A percentile compares a stretch with the other conserved stretches of the same genome.
These are phyloP conservation scores for Atractosteus spatula DNA, from an alignment of 2,113 vertebrate species.

Conservation along the genomic window DNA sequence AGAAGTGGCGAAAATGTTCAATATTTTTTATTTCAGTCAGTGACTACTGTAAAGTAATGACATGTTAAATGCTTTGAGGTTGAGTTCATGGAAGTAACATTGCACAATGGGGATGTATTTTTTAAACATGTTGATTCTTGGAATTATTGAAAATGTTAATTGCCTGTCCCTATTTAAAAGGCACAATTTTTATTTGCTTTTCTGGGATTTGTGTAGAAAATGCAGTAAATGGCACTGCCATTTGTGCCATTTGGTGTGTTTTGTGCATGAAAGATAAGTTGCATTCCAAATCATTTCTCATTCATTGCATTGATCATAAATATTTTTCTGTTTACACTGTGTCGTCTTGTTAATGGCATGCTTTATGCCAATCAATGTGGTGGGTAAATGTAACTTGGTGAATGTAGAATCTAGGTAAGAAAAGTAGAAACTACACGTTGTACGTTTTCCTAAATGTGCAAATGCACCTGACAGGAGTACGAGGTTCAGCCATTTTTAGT, in stretches of 20 bases:
- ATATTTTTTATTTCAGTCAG: too few relatives aligned
- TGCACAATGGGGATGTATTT: slow-evolving; percentile 19
- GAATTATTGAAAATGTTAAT: neutral
- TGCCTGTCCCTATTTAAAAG: slow-evolving; percentile 7
- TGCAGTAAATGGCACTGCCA: slow-evolving; percentile 1
- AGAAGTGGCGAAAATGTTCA: too few relatives aligned
- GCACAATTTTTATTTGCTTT: neutral
- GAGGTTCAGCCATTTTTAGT: neutral
- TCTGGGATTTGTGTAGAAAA: neutral
- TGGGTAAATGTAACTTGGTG: too few relatives aligned
- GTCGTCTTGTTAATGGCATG: neutral
- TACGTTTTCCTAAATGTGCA: neutral
- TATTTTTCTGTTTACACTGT: neutral
- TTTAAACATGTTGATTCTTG: slow-evolving; percentile 18
- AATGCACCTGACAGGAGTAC: neutral
- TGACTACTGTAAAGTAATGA: neutral
- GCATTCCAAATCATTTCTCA: neutral
- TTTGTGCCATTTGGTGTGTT: neutral
- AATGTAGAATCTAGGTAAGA: neutral
- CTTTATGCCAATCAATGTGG: too few relatives aligned
- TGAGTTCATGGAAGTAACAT: slow-evolving; percentile 1
- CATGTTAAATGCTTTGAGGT: neutral
- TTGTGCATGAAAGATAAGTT: too few relatives aligned
- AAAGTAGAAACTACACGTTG: neutral
- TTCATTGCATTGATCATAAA: neutral